Evolutionary conservation across 2,888 invertebrate genomes (phyloP).

Genomic region (Toxonevra muliebris): DNA sequence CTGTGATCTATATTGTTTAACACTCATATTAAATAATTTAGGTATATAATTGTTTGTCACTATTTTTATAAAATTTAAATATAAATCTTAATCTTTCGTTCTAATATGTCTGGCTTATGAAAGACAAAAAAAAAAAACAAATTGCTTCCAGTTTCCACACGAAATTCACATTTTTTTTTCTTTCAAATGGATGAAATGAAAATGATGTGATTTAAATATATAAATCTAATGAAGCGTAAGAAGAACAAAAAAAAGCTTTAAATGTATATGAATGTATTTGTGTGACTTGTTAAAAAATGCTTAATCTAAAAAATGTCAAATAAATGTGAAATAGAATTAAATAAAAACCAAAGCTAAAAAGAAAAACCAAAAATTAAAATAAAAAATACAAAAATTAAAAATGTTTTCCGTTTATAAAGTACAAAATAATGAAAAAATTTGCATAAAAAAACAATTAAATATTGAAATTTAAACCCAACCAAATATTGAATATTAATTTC

Average conservation of each 20-base stretch:
- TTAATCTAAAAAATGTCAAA: conserved; percentile 36
- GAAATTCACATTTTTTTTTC: not conserved
- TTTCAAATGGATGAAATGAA: too few relatives aligned
- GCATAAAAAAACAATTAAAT: conserved; percentile 15
- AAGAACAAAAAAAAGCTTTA: conserved; percentile 29
- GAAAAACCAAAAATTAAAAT: not conserved
- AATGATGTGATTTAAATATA: too few relatives aligned
- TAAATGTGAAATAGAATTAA: conserved; percentile 18
- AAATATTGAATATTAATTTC: conserved; percentile 4
- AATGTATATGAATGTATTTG: conserved; percentile 23
- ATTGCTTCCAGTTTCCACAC: conserved; percentile 25
- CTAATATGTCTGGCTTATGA: not conserved
- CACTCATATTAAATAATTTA: not conserved
- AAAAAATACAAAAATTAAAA: conserved; percentile 8
- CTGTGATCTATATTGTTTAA: too few relatives aligned
- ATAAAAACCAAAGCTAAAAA: not conserved
- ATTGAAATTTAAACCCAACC: conserved; percentile 23
- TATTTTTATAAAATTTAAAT: too few relatives aligned
- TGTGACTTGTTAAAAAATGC: conserved; percentile 42
- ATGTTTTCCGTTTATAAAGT: conserved; percentile 1
- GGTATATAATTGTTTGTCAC: not conserved
- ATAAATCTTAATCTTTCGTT: too few relatives aligned
- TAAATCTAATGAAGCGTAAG: conserved; percentile 1
- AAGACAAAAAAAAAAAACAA: conserved; percentile 12
- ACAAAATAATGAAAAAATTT: conserved; percentile 26